Evolutionary conservation across 2,888 invertebrate species (phyloP).

Genomic region (Pteria penguin): DNA sequence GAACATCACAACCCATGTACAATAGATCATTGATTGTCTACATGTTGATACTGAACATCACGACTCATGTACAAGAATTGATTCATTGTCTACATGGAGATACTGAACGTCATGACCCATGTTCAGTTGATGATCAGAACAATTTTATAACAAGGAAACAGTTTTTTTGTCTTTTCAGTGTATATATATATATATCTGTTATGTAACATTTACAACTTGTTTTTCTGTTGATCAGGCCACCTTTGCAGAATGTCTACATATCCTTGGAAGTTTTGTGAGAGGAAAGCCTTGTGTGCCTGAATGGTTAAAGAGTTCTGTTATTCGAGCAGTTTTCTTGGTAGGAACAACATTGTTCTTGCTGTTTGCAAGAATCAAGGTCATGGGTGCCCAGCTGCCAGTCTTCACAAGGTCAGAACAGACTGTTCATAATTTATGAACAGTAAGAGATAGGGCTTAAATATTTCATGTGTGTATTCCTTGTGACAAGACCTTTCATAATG

Average conservation of each 20-base stretch:
- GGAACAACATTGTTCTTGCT: slow-evolving; percentile 90
- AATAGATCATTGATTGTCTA: no score
- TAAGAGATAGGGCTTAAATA: no score
- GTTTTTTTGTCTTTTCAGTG: neutral
- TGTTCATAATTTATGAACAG: no score
- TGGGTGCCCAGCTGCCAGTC: slow-evolving; percentile 97
- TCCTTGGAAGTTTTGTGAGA: slow-evolving; percentile 57
- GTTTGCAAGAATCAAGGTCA: slow-evolving; percentile 91
- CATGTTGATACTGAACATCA: no score
- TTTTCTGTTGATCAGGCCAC: slow-evolving; percentile 63
- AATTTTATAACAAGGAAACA: neutral
- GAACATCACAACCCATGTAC: no score
- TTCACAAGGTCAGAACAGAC: slow-evolving; percentile 96
- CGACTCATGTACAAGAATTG: no score
- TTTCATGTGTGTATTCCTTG: no score
- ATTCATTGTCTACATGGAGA: no score
- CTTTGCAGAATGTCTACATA: slow-evolving; percentile 63
- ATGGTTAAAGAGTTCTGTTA: slow-evolving; percentile 71
- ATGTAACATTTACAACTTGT: neutral
- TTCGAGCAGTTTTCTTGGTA: slow-evolving; percentile 89
- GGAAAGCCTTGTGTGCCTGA: slow-evolving; percentile 67
- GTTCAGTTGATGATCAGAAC: no score
- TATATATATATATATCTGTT: no score
- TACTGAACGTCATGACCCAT: no score
- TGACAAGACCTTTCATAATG: no score